Evolutionary conservation across 1,140 invertebrate genomes (phyloP).

Genomic region (Chelonus insularis): DNA sequence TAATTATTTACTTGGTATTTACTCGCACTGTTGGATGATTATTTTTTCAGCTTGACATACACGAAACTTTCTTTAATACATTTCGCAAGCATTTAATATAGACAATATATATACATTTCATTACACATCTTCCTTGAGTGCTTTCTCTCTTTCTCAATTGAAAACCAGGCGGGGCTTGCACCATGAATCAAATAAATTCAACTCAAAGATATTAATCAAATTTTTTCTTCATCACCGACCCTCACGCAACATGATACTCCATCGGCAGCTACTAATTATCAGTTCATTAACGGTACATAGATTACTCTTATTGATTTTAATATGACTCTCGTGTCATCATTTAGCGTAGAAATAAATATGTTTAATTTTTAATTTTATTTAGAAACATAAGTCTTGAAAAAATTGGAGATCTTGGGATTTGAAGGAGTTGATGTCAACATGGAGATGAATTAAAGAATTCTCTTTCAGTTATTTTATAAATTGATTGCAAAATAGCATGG

Average conservation of each 20-base stretch:
- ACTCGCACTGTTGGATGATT: too few relatives aligned
- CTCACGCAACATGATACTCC: constrained; percentile 14
- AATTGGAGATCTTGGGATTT: too few relatives aligned
- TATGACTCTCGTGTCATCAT: constrained; percentile 9
- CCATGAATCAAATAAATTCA: neutral
- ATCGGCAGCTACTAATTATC: constrained; percentile 39
- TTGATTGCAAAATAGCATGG: too few relatives aligned
- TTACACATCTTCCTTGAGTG: neutral
- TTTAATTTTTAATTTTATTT: constrained; percentile 4
- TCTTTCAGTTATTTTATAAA: too few relatives aligned
- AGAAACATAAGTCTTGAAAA: too few relatives aligned
- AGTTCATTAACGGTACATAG: constrained; percentile 37
- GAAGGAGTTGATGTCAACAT: too few relatives aligned
- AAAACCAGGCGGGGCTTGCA: neutral
- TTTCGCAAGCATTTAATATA: neutral
- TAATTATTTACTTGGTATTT: too few relatives aligned
- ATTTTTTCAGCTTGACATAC: too few relatives aligned
- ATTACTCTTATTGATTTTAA: constrained; percentile 41
- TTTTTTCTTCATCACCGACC: constrained; percentile 14
- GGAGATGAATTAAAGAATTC: too few relatives aligned
- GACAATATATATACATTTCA: neutral
- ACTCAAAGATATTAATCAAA: constrained; percentile 17
- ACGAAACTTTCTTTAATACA: neutral
- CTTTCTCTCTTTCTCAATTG: neutral
- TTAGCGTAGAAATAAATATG: neutral